A percentile compares a stretch with the other conserved stretches of the same genome.
Evolutionary conservation across 2,797 vertebrate genomes (phyloP).

Genomic region (Molothrus ater): DNA sequence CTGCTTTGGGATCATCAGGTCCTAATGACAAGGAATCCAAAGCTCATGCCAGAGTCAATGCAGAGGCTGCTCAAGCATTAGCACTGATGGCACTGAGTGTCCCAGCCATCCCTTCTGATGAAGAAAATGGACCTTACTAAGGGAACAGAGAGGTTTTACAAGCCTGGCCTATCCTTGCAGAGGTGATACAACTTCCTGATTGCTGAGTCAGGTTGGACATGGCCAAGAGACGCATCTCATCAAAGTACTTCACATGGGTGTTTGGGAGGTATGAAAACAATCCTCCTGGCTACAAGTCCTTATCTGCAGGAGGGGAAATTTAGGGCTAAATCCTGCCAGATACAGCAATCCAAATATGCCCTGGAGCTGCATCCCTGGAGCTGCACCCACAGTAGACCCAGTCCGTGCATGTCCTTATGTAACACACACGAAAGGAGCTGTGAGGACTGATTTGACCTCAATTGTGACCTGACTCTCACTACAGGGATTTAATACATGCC

Average conservation of each 20-base stretch:
- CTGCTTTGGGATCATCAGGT: conserved; percentile 45
- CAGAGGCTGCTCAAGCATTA: background rate
- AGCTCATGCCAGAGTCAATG: conserved; percentile 40
- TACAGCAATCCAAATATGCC: background rate
- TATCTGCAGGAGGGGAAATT: background rate
- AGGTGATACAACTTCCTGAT: background rate
- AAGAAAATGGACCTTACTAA: background rate
- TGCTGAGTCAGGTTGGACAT: background rate
- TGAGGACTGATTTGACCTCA: background rate
- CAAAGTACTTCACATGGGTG: background rate
- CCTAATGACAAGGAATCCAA: conserved; percentile 66
- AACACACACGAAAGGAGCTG: accelerated
- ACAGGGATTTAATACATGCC: background rate
- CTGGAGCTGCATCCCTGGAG: background rate
- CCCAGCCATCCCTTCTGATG: background rate
- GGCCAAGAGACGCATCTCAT: background rate
- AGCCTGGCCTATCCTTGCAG: background rate
- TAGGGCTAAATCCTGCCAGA: background rate
- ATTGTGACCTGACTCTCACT: background rate
- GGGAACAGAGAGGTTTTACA: background rate
- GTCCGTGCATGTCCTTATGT: background rate
- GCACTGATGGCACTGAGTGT: background rate
- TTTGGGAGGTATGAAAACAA: background rate
- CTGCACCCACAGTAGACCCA: accelerated
- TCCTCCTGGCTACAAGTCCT: background rate